Base-by-base conservation (phyloP, 30 jellyfish, hydroid and myxozoan species). In the Turritopsis rubra region DNA sequence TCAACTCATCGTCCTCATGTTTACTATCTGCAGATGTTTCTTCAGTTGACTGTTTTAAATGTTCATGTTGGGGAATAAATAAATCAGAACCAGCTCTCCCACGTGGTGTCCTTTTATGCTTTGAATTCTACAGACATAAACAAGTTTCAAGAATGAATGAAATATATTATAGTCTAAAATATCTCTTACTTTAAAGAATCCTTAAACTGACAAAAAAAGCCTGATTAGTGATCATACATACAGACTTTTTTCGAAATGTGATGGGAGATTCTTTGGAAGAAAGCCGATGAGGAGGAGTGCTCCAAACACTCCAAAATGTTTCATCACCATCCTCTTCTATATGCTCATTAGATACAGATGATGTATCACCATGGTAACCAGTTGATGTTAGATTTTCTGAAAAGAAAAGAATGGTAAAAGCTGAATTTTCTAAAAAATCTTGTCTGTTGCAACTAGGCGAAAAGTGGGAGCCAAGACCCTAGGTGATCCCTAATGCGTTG, bases 281-380 rank as follows among this genome's bases (percentile, higher is more conserved):
- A 19, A 68, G 25, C 83, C 18, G 81, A 80, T 65, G 76, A 18
- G 70, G 28, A 0, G 87, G 87, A n/a, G 87, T 28, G 70, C 79
- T 65, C 70, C 79, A 26, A 41, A 80, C 65, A 80, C 87, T 80
- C 87, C 87, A 80, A 53, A 80, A 80, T 1, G 87, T 80, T 53
- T 80, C 87, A 65, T 80, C 87, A 52, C 52, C 70, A 23, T 75
- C 54, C 52, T 41, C 60, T 13, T 41, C 60, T 41, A 41, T 41
- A 41, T 41, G 60, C 13, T 41, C 60, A 13, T 41, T 41, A 13
- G 60, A n/a, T n/a, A n/a, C n/a, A n/a, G n/a, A 41, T 13, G 85
- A 79, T 19, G 70, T 27, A 80, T 80, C 87, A 21, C 80, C 87
- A 80, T 1, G 25, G 66, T 80, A 80, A 53, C 87, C 87, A 25